Percentiles rank a stretch among this genome's conserved stretches.
phyloP scores from a whole-genome alignment of 2,797 vertebrate genomes.

The Chelon labrosus region DNA sequence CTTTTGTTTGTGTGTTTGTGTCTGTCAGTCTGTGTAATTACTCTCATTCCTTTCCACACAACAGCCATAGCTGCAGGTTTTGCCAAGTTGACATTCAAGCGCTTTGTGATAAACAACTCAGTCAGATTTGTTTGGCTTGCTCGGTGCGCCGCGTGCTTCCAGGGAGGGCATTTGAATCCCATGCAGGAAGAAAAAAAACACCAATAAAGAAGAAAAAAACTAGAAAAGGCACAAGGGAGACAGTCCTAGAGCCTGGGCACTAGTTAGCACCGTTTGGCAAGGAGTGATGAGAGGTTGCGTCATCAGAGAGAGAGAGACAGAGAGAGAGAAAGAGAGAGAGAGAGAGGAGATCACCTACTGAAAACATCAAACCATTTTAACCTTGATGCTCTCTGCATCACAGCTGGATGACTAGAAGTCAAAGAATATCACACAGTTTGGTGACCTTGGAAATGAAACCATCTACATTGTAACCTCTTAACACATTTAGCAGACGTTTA shows the following conservation, averaged over 20 bases:
- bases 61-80: conserved; percentile 73
- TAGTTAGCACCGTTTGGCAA: conserved; percentile 73
- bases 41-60: conserved; percentile 67
- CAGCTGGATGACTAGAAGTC: conserved; percentile 46
- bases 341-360: conserved; percentile 65
- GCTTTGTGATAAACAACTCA: conserved; percentile 72
- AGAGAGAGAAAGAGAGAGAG: conserved; percentile 23
- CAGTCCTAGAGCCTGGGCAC: conserved; percentile 43
- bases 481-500: conserved; percentile 9
- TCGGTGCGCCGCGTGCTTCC: conserved; percentile 44
- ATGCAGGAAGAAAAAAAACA: background rate
- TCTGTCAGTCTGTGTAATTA: conserved; percentile 71
- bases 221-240: conserved; percentile 29
- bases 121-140: conserved; percentile 67
- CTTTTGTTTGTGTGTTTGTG: conserved; percentile 29
- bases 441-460: conserved; percentile 56
- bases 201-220: conserved; percentile 19
- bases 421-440: conserved; percentile 33
- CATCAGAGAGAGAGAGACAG: conserved; percentile 58
- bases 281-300: conserved; percentile 75
- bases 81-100: conserved; percentile 72
- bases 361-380: conserved; percentile 74
- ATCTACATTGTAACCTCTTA: conserved; percentile 34
- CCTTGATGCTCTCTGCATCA: conserved; percentile 65
- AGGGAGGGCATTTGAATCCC: conserved; percentile 64